Percentiles rank a stretch among this genome's conserved stretches.
These are phyloP conservation scores for Mythimna loreyi DNA, from an alignment of 2,888 invertebrate species.

Conservation along the genomic window DNA sequence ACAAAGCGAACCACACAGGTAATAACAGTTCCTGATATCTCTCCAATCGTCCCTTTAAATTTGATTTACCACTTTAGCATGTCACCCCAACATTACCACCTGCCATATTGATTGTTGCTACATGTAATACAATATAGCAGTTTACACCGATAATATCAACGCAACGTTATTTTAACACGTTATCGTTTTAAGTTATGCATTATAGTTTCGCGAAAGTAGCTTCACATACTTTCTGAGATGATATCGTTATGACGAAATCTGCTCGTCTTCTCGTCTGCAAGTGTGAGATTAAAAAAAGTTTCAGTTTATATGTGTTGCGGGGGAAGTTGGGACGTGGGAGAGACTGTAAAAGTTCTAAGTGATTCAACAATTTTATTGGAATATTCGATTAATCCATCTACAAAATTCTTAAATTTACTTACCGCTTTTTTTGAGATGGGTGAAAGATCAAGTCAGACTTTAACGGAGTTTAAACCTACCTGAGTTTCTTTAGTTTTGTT, in stretches of 20 bases:
- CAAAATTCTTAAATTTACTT: too few species aligned
- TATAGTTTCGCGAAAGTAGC: constrained; percentile 61
- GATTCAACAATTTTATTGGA: too few species aligned
- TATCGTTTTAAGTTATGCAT: constrained; percentile 61
- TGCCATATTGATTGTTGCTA: constrained; percentile 44
- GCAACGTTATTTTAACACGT: constrained; percentile 48
- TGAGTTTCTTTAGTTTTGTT: too few species aligned
- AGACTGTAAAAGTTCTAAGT: neutral
- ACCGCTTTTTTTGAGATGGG: too few species aligned
- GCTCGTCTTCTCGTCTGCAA: constrained; percentile 58
- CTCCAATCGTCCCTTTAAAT: constrained; percentile 17
- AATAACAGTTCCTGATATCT: constrained; percentile 22
- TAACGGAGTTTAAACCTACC: too few species aligned
- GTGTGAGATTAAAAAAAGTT: constrained; percentile 57
- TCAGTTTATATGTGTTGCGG: constrained; percentile 49
- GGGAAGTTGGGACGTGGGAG: constrained; percentile 3
- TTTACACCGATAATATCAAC: constrained; percentile 55
- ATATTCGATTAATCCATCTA: too few species aligned
- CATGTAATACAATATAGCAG: constrained; percentile 60
- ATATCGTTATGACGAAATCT: constrained; percentile 66
- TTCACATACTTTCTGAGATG: constrained; percentile 54
- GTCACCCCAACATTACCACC: constrained; percentile 37
- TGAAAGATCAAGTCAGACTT: too few species aligned
- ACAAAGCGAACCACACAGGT: neutral
- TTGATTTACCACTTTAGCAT: constrained; percentile 41